These are phyloP conservation scores for Lochmaea capreae DNA, from an alignment of 2,888 invertebrate genomes.

Conservation along the genomic window DNA sequence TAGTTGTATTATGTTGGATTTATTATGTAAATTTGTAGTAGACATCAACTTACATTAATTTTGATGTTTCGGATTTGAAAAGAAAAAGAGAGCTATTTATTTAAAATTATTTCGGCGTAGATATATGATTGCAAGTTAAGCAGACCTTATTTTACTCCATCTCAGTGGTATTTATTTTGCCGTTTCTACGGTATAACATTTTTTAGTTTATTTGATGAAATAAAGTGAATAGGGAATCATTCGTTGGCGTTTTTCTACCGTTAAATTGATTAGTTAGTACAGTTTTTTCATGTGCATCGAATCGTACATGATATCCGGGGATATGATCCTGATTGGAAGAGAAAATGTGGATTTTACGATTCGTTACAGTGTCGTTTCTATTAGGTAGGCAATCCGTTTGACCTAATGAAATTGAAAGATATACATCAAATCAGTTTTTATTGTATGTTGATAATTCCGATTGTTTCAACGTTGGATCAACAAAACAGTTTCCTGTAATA, in stretches of 20 bases:
- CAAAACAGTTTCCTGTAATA: too few relatives aligned
- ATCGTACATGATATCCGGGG: slow-evolving; percentile 27
- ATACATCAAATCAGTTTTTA: too few relatives aligned
- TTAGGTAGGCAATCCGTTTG: not conserved
- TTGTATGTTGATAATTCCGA: too few relatives aligned
- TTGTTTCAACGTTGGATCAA: too few relatives aligned
- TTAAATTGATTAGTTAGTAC: slow-evolving; percentile 31
- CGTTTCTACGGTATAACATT: slow-evolving; percentile 17
- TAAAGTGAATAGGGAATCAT: slow-evolving; percentile 14
- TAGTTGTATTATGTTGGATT: too few relatives aligned
- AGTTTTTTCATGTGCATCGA: slow-evolving; percentile 28
- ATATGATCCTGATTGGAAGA: slow-evolving; percentile 28
- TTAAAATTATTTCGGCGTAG: slow-evolving; percentile 22
- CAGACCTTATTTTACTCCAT: slow-evolving; percentile 23
- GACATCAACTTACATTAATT: too few relatives aligned
- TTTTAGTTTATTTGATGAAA: slow-evolving; percentile 25
- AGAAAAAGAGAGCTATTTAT: slow-evolving; percentile 15
- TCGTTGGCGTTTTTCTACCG: slow-evolving; percentile 23
- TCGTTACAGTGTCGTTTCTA: not conserved
- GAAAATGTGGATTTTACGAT: slow-evolving; percentile 15
- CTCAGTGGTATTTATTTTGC: slow-evolving; percentile 16
- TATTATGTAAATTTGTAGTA: too few relatives aligned
- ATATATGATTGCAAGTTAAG: slow-evolving; percentile 27
- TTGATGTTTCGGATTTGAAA: not conserved
- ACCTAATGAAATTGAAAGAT: not conserved